phyloP scores from a whole-genome alignment of 1,140 invertebrate genomes.

The Acyrthosiphon pisum region DNA sequence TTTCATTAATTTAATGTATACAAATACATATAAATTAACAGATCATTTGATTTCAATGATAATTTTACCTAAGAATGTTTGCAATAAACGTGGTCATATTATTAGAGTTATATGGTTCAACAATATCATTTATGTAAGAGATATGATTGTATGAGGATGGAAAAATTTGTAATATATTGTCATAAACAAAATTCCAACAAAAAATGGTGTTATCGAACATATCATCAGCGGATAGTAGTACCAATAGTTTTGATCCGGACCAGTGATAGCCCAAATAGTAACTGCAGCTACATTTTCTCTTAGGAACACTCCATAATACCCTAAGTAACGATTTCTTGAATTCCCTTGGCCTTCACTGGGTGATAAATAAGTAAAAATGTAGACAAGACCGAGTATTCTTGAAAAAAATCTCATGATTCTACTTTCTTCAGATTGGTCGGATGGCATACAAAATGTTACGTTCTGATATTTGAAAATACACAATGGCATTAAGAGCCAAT shows the following conservation, averaged over 20 bases:
- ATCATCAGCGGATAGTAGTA: conserved; percentile 60
- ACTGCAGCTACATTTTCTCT: conserved; percentile 72
- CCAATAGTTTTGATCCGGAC: conserved; percentile 59
- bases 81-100: not conserved
- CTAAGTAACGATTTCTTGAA: conserved; percentile 66
- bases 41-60: not conserved
- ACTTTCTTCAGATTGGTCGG: conserved; percentile 58
- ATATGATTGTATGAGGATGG: conserved; percentile 63
- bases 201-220: conserved; percentile 62
- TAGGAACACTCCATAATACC: conserved; percentile 73
- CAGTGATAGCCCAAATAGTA: conserved; percentile 66
- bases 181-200: conserved; percentile 65
- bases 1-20: not conserved
- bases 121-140: not conserved
- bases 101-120: not conserved
- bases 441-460: conserved; percentile 62
- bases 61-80: too few relatives aligned
- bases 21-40: not conserved
- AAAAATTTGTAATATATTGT: conserved; percentile 66
- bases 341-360: conserved; percentile 72
- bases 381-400: conserved; percentile 72
- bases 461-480: conserved; percentile 67
- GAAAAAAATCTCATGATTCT: conserved; percentile 65
- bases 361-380: conserved; percentile 77
- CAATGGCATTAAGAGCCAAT: conserved; percentile 78